Percentiles rank a stretch among this genome's conserved stretches.
These are phyloP conservation scores for Glossophaga mutica DNA, from an alignment of 2,797 vertebrate species.

Conservation along the genomic window DNA sequence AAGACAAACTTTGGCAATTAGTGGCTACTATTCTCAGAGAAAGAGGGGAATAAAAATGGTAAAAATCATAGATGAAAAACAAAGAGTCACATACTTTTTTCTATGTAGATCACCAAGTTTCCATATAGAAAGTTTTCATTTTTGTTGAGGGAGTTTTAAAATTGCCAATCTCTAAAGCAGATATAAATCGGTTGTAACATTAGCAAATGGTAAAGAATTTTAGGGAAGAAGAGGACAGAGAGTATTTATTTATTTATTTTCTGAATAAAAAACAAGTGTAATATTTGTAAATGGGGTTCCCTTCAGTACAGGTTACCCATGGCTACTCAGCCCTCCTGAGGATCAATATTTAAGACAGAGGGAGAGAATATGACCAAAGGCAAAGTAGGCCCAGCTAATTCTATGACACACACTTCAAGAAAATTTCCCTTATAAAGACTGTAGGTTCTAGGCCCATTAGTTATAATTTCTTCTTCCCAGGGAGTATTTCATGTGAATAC, in stretches of 20 bases:
- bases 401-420: not conserved
- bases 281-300: not conserved
- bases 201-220: slow-evolving; percentile 10
- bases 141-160: slow-evolving; percentile 26
- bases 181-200: slow-evolving; percentile 4
- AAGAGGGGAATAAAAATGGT: not conserved
- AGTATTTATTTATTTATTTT: not conserved
- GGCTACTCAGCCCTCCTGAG: not conserved
- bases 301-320: not conserved
- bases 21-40: slow-evolving; percentile 18
- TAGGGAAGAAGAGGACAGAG: not conserved
- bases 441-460: not conserved
- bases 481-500: not conserved
- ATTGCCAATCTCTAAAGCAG: not conserved
- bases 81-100: not conserved
- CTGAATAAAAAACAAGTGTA: not conserved
- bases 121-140: not conserved
- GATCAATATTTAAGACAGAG: not conserved
- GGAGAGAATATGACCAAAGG: not conserved
- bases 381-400: not conserved
- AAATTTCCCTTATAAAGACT: not conserved
- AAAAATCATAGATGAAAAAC: slow-evolving; percentile 44
- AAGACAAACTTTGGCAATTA: slow-evolving; percentile 67
- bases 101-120: not conserved
- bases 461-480: not conserved